phyloP scores from a whole-genome alignment of 1,140 invertebrate genomes.

The Helicorthomorpha holstii region DNA sequence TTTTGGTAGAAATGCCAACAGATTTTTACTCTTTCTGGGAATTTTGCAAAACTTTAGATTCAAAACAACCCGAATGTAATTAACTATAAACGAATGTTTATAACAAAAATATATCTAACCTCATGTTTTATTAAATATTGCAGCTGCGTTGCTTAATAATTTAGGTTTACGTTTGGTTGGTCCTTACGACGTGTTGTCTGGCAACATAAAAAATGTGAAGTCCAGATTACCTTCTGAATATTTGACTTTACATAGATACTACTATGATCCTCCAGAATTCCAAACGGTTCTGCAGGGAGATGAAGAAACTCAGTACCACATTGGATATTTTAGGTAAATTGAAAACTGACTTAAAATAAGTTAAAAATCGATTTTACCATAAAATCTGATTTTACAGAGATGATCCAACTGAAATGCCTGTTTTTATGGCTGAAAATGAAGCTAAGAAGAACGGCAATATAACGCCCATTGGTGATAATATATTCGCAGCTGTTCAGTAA shows the following conservation, averaged over 20 bases:
- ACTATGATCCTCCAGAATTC: constrained; percentile 86
- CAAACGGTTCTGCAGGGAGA: constrained; percentile 52
- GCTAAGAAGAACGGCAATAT: constrained; percentile 47
- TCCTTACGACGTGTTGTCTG: constrained; percentile 64
- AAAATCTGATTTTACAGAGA: constrained; percentile 32
- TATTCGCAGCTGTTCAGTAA: constrained; percentile 70
- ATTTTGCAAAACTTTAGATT: constrained; percentile 48
- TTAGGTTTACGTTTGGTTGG: constrained; percentile 58
- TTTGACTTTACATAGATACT: constrained; percentile 73
- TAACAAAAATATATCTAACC: constrained; percentile 8
- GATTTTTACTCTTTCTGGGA: constrained; percentile 76
- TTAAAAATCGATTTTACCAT: neutral
- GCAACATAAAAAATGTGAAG: constrained; percentile 38
- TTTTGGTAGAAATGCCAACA: constrained; percentile 67
- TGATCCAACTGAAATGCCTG: constrained; percentile 48
- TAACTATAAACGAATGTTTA: neutral
- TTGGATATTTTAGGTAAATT: constrained; percentile 60
- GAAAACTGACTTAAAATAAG: neutral
- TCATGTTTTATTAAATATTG: constrained; percentile 15
- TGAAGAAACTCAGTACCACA: constrained; percentile 50
- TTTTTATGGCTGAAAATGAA: constrained; percentile 58
- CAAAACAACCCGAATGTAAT: constrained; percentile 35
- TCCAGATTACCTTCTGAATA: constrained; percentile 36
- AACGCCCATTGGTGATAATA: constrained; percentile 52
- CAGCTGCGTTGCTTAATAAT: constrained; percentile 39